phyloP scores from a whole-genome alignment of 2,888 invertebrate genomes.

The Hypsopygia costalis region DNA sequence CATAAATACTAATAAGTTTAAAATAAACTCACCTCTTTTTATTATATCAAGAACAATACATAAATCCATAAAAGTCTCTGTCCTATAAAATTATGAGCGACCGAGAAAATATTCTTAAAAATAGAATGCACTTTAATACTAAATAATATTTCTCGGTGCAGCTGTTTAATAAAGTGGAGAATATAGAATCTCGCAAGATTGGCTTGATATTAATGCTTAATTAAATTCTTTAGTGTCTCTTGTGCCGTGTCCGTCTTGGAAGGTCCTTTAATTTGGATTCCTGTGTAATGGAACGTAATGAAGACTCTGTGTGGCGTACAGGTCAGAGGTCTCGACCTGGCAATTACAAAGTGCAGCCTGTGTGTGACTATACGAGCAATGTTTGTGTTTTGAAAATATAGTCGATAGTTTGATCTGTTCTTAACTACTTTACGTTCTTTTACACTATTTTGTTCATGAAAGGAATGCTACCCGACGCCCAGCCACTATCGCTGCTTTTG shows the following conservation, averaged over 20 bases:
- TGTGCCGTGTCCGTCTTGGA: slow-evolving; percentile 19
- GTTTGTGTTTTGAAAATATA: background rate
- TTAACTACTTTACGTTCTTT: no score
- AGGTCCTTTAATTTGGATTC: slow-evolving; percentile 39
- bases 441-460: no score
- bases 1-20: no score
- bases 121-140: background rate
- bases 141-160: background rate
- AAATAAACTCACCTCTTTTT: no score
- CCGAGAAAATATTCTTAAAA: background rate
- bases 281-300: slow-evolving; percentile 29
- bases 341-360: slow-evolving; percentile 12
- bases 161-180: background rate
- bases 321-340: slow-evolving; percentile 13
- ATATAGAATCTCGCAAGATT: background rate
- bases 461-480: no score
- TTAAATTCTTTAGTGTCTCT: slow-evolving; percentile 33
- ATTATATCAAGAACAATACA: no score
- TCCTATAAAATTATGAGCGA: background rate
- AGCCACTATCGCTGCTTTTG: no score
- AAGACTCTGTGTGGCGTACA: slow-evolving; percentile 25
- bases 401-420: no score
- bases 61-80: no score
- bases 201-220: slow-evolving; percentile 31
- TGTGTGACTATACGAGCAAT: background rate